phyloP scores from a whole-genome alignment of 2,797 vertebrate species.

The Scleropages formosus region DNA sequence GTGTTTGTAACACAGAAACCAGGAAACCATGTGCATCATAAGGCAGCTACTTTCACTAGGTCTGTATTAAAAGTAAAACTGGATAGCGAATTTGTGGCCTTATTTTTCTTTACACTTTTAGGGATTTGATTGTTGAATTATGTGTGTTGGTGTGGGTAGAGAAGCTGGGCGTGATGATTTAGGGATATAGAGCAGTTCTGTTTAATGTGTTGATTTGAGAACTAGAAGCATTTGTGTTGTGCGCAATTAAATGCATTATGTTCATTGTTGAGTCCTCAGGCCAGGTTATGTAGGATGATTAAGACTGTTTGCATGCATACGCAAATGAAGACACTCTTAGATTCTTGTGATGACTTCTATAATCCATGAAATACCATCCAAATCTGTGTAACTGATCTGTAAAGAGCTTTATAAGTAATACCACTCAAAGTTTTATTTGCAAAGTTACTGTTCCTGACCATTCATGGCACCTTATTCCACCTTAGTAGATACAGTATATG shows the following conservation, averaged over 20 bases:
- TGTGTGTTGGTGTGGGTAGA: neutral
- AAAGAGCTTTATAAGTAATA: constrained; percentile 19
- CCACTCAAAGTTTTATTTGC: constrained; percentile 32
- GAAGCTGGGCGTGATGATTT: neutral
- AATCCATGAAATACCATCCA: constrained; percentile 13
- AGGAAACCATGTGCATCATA: neutral
- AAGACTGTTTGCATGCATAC: constrained; percentile 20
- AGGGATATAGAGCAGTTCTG: neutral
- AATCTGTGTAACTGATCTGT: neutral
- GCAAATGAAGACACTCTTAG: constrained; percentile 3
- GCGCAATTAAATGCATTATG: too few species aligned
- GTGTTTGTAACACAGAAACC: constrained; percentile 1
- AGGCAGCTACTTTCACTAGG: constrained; percentile 25
- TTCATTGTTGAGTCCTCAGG: constrained; percentile 12
- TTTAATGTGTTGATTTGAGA: neutral
- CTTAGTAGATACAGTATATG: constrained; percentile 40
- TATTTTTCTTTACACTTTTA: neutral
- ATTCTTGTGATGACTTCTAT: constrained; percentile 16
- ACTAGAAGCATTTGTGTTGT: neutral
- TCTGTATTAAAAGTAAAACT: constrained; percentile 9
- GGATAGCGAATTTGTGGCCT: constrained; percentile 29
- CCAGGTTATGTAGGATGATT: constrained; percentile 9
- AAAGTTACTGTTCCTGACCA: constrained; percentile 32
- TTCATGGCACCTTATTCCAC: constrained; percentile 38
- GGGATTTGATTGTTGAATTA: neutral